Evolutionary conservation across 1,140 invertebrate genomes (phyloP), one percentile per base, ranked within the genome.

Genomic region (Caenorhabditis latens): DNA sequence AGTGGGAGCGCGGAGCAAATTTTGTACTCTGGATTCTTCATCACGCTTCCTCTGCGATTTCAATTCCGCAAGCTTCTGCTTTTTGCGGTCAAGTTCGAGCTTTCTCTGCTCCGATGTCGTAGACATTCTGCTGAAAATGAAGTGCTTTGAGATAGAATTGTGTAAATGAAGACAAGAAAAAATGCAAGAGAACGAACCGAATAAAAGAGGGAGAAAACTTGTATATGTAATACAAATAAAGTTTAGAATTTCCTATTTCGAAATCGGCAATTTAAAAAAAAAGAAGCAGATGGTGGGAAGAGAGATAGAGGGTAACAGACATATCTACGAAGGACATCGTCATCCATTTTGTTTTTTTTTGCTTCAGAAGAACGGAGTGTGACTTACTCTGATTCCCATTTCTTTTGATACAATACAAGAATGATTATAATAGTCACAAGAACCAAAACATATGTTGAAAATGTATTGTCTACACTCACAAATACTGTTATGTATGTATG

Each of bases 401-500:
- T 32, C 32, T 32, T 32, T 32, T 32, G 32, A 32, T 53, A 14
- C 50, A 53, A 3, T 14, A 53, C 50, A 3, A 16, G 9, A 53
- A 53, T 24, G 2, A n/a, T 58, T 53, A 53, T 53, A 16, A 53
- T 13, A n/a, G 16, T 21, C 57, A 58, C 16, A 24, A 11, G n/a
- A 63, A 32, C 24, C 5, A 46, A 79, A 79, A 50, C 46, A 79
- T 24, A 50, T 79, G 71, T 79, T 24, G n/a, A 24, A 50, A 79
- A 16, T 79, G 71, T 50, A 19, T 53, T 21, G 5, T 7, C 71
- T 24, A 13, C 8, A 1, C 65, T 24, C 8, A 8, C 40, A 65
- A 71, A 13, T 79, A 48, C 46, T 79, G 71, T 79, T 79, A 79
- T 79, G 71, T 79, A 50, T 79, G 46, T 79, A 21, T 79, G 71